Base-by-base conservation (phyloP, 2,113 vertebrate genomes). In the Nesoenas mayeri region DNA sequence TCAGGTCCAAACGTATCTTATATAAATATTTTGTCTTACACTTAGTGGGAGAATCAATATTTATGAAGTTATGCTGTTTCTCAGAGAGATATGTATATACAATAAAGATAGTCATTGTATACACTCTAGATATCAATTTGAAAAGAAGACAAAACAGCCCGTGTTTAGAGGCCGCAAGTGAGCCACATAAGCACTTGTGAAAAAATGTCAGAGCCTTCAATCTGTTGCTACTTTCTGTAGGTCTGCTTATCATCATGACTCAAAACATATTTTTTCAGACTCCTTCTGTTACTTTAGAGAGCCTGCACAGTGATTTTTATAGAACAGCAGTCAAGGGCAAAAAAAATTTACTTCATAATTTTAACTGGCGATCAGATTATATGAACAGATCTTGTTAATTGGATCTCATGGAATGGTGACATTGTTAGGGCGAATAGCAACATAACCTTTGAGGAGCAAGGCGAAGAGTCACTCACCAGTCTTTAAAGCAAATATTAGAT, bases 401-500 rank as follows among this genome's bases (percentile, higher is more conserved):
- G 11, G 44, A 21, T 56, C 12, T 65, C 5, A 4, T 44, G 36
- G 57, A 84, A 82, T 12, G 5, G 25, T 42, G 85, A 21, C 18
- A 87, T 28, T 22, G 10, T 24, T 36, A 42, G 57, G 15, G 67
- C 6, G 10, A 88, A 38, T 31, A 65, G 17, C 9, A 87, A 53
- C 7, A 10, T 7, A 32, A 22, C 24, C 26, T 54, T n/a, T 12
- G 14, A 89, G 29, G 40, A 57, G 14, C 18, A 58, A 70, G 32
- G 16, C 48, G 17, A 70, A 44, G 26, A 83, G 51, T 38, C 53
- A 96, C 98, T 96, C 88, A 99, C 99, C 99, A 18, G 99, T 99
- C 98, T 99, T 99, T 98, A 99, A 98, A 97, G 99, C 99, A 98
- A 99, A 99, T 98, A 99, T 99, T 78, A 99, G 97, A 96, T 99